Conservation (phyloP, 2,113 vertebrate genomes). For the Trematocara stigmaticum region DNA sequence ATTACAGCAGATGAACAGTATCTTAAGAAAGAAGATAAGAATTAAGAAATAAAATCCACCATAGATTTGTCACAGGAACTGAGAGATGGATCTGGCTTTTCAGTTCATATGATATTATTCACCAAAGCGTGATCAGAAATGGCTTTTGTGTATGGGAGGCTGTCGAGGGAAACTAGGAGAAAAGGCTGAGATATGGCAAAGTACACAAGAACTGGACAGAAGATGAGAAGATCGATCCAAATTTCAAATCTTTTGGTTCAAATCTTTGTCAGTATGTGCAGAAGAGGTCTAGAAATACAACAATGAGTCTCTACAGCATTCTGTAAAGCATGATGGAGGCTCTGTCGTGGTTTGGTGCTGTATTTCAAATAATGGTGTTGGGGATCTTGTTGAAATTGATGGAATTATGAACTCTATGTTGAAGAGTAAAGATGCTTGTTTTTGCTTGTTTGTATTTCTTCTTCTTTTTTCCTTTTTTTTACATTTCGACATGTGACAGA, state of each 20-base stretch:
- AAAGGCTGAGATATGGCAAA: neutral
- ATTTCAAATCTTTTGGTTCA: neutral
- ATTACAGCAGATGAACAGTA: neutral
- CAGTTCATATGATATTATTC: neutral
- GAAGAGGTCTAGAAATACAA: neutral
- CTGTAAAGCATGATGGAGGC: accelerated
- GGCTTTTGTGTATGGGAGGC: neutral
- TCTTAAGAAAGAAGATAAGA: neutral
- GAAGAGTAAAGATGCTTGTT: neutral
- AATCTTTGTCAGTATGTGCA: neutral
- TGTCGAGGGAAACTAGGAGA: neutral
- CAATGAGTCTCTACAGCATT: neutral
- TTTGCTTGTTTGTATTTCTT: neutral
- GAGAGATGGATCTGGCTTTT: accelerated
- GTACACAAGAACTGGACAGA: neutral
- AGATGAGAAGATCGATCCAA: neutral
- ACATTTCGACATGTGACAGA: neutral
- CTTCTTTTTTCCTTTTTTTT: neutral
- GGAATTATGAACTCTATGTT: neutral
- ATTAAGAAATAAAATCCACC: neutral
- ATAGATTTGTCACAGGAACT: neutral
- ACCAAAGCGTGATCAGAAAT: neutral
- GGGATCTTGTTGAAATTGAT: neutral
- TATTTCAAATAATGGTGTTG: neutral
- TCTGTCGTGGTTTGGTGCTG: neutral